Evolutionary conservation across 1,140 invertebrate species (phyloP), one percentile per base, ranked within the genome.

Genomic region (Dreissena polymorpha): DNA sequence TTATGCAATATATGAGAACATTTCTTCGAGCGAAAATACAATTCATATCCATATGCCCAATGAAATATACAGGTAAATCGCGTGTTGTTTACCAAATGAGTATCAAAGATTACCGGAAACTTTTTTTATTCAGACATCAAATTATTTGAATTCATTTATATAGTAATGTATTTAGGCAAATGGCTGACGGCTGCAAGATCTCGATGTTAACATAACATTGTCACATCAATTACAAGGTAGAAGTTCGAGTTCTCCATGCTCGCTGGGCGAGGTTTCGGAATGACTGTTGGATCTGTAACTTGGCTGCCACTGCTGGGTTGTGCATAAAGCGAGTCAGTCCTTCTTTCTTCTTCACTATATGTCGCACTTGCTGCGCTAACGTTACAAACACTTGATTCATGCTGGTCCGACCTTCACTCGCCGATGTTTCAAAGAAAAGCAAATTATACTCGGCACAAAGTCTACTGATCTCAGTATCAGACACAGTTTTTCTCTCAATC

Each of bases 271-370:
- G 82, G 83, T 87, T 90, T 73, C 85, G 83, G 25, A 91, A 70
- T 25, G 89, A 89, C 64, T 91, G 88, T 80, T 88, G 65, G 21
- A 91, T 90, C 77, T 90, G 88, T 18, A 91, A 75, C 74, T 90
- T 91, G 16, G 87, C 88, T 13, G 86, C 85, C 23, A 90, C 88
- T 0, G 86, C 88, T 13, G 90, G 89, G 39, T 89, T 87, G 25
- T 89, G 87, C 85, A 91, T 86, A 18, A 90, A 88, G 75, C 88
- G 85, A 18, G 87, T 88, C n/a, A 90, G 78, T 74, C 90, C 90
- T 76, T 91, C 90, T 53, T 87, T 84, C 71, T 90, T 90, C 53
- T 89, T 89, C 67, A 88, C 53, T 8, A 87, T 72, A 0, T 79
- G 50, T 63, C 86, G 83, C 0, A 91, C 85, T 21, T 90, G 86